Evolutionary conservation across 2,113 vertebrate genomes (phyloP), one percentile per base, ranked within the genome.

Genomic region (Onychostruthus taczanowskii): DNA sequence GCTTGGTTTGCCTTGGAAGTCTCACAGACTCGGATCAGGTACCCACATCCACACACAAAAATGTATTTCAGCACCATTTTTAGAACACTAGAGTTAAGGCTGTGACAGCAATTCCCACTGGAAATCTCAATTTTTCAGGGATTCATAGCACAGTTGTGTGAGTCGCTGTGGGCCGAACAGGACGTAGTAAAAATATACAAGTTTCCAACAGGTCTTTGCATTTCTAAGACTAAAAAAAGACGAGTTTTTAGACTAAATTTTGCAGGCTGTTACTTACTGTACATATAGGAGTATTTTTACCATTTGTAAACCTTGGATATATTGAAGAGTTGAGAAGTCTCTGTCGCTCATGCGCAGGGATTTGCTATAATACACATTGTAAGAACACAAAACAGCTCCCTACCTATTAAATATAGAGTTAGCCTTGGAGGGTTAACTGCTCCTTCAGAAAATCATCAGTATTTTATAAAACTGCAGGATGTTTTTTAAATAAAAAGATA

Each of bases 61-160:
- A 84, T 13, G 46, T 96, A 84, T 95, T 94, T 89, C 96, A 98
- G 96, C 87, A 97, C 95, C 94, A 95, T 95, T 96, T 96, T 79
- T 47, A 41, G 30, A 95, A 91, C 13, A 77, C 93, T 94, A 80
- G 56, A 97, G 77, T 95, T 96, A 97, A 97, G 96, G 92, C 95
- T 93, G 88, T 44, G 92, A 95, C 84, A 97, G 87, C 80, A 97
- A 95, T 95, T 93, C 94, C 95, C 92, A 92, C 63, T 76, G 87
- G 80, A 58, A 95, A 94, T 92, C 46, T 41, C 35, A 69, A 69
- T 76, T 95, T 87, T 64, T 55, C 80, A 94, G 82, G 68, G 85
- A 95, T 88, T 79, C 28, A 10, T n/a, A 93, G 86, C 87, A 89
- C 81, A 96, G 86, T 53, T 93, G 52, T 35, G 79, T 69, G 78